Base-by-base conservation (phyloP, 2,113 vertebrate genomes). In the Peucedramus taeniatus region DNA sequence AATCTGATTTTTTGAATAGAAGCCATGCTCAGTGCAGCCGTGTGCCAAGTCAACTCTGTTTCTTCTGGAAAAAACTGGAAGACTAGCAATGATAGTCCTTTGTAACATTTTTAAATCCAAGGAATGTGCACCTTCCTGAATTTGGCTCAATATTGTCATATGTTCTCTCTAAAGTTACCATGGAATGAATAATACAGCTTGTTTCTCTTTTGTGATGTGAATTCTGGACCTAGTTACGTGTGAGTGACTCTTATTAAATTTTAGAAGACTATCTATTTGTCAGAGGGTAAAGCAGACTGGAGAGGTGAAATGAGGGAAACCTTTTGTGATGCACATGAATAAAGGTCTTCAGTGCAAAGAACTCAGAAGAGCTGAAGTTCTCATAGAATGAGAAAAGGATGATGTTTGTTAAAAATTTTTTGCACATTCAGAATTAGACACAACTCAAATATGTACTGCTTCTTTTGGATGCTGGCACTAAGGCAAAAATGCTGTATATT, bases 281-380 rank as follows among this genome's bases (percentile, higher is more conserved):
- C 31, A 50, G 69, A 65, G 42, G 26, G 30, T 61, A 72, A 65
- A 88, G 70, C 75, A 50, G 71, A 31, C n/a, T 77, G 71, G 42
- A 59, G 79, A 83, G 47, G 56, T 44, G n/a, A 89, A 88, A 33
- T 39, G 47, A 94, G 75, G 24, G 22, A 88, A 83, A n/a, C 9
- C 13, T 90, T 70, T 65, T 75, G 76, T 90, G 40, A 18, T 50
- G 19, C 20, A 24, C 13, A 6, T 33, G 51, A 53, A 49, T 44
- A 91, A 86, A 77, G 11, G 44, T 86, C 60, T 86, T 90, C 5
- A 16, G 11, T 90, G 79, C 15, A 53, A 51, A 82, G 71, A 83
- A 39, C 77, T 75, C 72, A 63, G 76, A 87, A 54, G 31, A 64
- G 18, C 26, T 93, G 40, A 57, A 87, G 44, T 44, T 66, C 77